Conservation (phyloP, 2,888 invertebrate genomes). For the Antheraea yamamai region DNA sequence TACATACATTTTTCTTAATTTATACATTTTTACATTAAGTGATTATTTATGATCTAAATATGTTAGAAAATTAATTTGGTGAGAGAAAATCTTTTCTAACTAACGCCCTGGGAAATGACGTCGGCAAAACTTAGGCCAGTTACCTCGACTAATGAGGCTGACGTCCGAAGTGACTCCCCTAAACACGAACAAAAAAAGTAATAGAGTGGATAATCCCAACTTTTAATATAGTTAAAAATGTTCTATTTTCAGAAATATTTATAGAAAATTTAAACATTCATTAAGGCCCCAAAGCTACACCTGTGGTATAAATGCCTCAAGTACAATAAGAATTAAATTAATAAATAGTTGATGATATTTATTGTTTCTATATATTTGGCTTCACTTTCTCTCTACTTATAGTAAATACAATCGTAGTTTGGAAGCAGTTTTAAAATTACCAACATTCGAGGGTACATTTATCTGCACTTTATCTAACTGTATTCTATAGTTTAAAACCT, state of each 20-base stretch:
- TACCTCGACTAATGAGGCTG: conserved; percentile 78
- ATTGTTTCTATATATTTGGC: neutral
- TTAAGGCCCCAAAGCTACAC: neutral
- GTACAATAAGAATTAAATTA: neutral
- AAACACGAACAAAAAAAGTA: conserved; percentile 56
- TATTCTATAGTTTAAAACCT: neutral
- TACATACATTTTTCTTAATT: neutral
- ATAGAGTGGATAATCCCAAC: neutral
- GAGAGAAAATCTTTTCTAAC: conserved; percentile 57
- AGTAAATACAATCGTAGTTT: no score
- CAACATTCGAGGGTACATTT: neutral
- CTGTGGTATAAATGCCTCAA: neutral
- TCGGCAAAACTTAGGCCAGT: conserved; percentile 70
- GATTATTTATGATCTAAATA: conserved; percentile 2
- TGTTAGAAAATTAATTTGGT: conserved; percentile 36
- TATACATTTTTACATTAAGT: neutral
- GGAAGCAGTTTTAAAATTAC: neutral
- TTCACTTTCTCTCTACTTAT: no score
- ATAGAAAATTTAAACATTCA: neutral
- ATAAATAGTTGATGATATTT: neutral
- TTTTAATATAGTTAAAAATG: neutral
- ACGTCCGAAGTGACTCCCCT: conserved; percentile 71
- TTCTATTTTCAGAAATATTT: neutral
- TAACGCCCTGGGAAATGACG: conserved; percentile 68
- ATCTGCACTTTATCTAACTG: no score